Conservation (phyloP, 2,113 vertebrate species). For the Hydrolagus affinis region DNA sequence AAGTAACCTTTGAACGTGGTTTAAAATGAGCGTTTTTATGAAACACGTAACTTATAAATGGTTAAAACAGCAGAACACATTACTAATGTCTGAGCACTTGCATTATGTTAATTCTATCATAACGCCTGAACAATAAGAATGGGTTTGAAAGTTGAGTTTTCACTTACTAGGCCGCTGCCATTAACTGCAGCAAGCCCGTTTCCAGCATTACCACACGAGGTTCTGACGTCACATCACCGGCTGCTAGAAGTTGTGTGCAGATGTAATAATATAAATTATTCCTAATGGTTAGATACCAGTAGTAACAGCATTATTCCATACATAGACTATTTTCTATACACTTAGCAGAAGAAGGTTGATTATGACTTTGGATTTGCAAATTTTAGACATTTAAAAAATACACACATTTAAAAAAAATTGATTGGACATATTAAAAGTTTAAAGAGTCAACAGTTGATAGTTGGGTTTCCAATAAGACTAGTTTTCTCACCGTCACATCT, state of each 20-base stretch:
- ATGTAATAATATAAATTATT: constrained; percentile 21
- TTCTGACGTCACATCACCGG: constrained; percentile 18
- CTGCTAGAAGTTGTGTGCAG: constrained; percentile 1
- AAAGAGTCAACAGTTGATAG: too few relatives aligned
- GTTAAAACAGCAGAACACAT: constrained; percentile 14
- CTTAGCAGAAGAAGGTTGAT: constrained; percentile 18
- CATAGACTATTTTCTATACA: constrained; percentile 1
- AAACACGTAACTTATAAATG: constrained; percentile 1
- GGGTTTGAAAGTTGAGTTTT: constrained; percentile 21
- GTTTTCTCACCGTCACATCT: constrained; percentile 60
- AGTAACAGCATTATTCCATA: constrained; percentile 22
- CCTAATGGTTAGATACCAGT: not conserved
- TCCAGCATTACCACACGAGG: constrained; percentile 14
- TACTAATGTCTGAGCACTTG: not conserved
- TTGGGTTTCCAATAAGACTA: not conserved
- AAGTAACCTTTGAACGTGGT: not conserved
- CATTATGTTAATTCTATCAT: not conserved
- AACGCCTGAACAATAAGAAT: constrained; percentile 1
- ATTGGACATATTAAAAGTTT: not conserved
- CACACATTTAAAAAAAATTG: not conserved
- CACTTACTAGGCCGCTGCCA: constrained; percentile 18
- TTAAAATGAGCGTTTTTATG: not conserved
- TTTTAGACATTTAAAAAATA: not conserved
- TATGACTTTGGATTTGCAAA: not conserved
- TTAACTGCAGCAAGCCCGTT: constrained; percentile 24